Base-by-base conservation (phyloP, 2,113 vertebrate species). In the Microtus richardsoni region DNA sequence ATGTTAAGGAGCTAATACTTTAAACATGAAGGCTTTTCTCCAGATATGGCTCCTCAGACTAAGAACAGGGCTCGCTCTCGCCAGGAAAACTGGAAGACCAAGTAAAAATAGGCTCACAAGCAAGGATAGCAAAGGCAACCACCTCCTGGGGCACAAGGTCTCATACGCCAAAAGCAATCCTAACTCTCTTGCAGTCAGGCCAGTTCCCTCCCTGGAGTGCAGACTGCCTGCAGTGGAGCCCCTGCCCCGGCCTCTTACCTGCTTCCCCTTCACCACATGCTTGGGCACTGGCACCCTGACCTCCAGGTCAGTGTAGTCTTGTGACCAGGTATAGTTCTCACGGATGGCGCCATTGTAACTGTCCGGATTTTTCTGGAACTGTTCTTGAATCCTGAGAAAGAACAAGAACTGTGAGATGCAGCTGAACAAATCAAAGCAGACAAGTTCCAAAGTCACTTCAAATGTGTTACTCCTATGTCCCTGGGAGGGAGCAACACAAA, bases 281-380 rank as follows among this genome's bases (percentile, higher is more conserved):
- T 98, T 98, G 68, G 99, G 99, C 85, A 99, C 99, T 0, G 99
- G 98, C 86, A 99, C 99, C 62, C 99, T 99, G 74, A 99, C 98
- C 98, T 99, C 99, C 98, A 99, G 96, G 93, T 99, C 99, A 0
- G 98, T 99, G 98, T 99, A 99, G 98, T 99, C 99, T 97, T 99
- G 99, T 2, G 99, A 99, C 99, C 99, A 99, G 93, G 98, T 97
- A 58, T 99, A 99, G 82, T 99, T 99, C 91, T 99, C 99, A 49
- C 99, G 98, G 71, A 99, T 98, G 0, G 99, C 99, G 13, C 99
- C 99, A 0, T 99, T 99, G 98, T 99, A 99, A 96, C 99, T 99
- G 98, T 99, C 99, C 0, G 99, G 98, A 90, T 99, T 98, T 14
- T 98, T 98, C 98, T 99, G 99, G 96, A 98, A 99, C 89, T 96